Evolutionary conservation across 2,113 vertebrate species (phyloP).

Genomic region (Ctenomys sociabilis): DNA sequence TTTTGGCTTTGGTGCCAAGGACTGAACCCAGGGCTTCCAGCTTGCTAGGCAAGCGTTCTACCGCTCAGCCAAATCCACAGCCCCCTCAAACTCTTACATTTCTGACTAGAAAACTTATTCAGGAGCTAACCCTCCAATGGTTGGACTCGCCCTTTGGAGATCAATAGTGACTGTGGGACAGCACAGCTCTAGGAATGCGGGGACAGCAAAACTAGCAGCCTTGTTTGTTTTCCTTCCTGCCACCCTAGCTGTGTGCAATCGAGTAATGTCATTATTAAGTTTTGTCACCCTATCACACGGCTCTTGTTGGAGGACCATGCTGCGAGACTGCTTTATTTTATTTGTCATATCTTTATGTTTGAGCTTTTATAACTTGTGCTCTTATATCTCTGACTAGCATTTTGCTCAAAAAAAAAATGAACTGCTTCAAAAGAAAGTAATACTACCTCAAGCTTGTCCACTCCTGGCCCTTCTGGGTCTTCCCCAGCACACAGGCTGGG

Average conservation of each 20-base stretch:
- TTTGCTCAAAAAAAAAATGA: neutral
- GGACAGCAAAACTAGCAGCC: neutral
- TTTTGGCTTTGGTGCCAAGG: too few relatives aligned
- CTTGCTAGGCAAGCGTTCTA: too few relatives aligned
- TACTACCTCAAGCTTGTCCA: neutral
- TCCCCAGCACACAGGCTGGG: rapidly evolving
- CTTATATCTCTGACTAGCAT: neutral
- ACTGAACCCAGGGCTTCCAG: too few relatives aligned
- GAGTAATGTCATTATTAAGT: neutral
- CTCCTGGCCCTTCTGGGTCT: neutral
- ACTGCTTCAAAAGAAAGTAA: neutral
- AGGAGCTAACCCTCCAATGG: neutral
- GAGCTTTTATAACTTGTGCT: neutral
- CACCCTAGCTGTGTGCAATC: neutral
- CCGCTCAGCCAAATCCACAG: too few relatives aligned
- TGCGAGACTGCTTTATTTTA: neutral
- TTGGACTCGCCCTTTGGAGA: neutral
- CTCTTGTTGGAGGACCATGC: neutral
- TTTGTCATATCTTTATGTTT: neutral
- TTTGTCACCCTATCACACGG: neutral
- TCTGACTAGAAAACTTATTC: slow-evolving; percentile 26
- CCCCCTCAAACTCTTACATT: neutral
- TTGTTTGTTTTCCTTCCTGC: neutral
- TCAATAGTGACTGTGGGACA: neutral
- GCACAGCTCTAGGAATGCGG: neutral